Conservation (phyloP, 2,888 invertebrate genomes). For the Leucoptera coffeella region DNA sequence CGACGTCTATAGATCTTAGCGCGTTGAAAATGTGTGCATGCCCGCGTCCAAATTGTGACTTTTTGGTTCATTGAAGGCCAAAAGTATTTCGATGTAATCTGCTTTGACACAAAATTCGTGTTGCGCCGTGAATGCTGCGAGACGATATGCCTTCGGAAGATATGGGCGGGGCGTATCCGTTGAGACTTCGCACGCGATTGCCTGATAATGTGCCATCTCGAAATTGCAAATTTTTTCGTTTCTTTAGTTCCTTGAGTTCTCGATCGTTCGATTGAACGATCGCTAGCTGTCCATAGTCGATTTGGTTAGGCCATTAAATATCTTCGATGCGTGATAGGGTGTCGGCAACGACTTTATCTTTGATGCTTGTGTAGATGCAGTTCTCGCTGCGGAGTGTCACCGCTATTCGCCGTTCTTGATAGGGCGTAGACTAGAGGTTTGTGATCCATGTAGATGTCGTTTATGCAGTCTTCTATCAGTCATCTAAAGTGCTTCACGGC, state of each 20-base stretch:
- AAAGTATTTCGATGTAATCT: not conserved
- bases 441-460: conserved; percentile 4
- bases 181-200: too few relatives aligned
- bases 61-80: conserved; percentile 1
- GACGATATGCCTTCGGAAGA: too few relatives aligned
- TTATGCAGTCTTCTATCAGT: conserved; percentile 7
- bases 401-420: not conserved
- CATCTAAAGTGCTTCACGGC: conserved; percentile 8
- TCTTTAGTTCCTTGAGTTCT: not conserved
- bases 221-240: too few relatives aligned
- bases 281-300: conserved; percentile 7
- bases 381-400: conserved; percentile 7
- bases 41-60: not conserved
- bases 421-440: conserved; percentile 1
- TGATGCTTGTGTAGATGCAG: conserved; percentile 6
- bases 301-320: conserved; percentile 4
- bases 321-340: conserved; percentile 7
- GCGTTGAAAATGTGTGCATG: conserved; percentile 1
- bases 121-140: too few relatives aligned
- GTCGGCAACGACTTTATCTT: conserved; percentile 8
- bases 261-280: not conserved
- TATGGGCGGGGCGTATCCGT: too few relatives aligned
- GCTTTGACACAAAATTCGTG: not conserved
- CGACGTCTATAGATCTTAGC: conserved; percentile 1
- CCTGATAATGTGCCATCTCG: too few relatives aligned